These are phyloP conservation scores for Cheilosia urbana DNA, from an alignment of 2,888 invertebrate species.

Conservation along the genomic window DNA sequence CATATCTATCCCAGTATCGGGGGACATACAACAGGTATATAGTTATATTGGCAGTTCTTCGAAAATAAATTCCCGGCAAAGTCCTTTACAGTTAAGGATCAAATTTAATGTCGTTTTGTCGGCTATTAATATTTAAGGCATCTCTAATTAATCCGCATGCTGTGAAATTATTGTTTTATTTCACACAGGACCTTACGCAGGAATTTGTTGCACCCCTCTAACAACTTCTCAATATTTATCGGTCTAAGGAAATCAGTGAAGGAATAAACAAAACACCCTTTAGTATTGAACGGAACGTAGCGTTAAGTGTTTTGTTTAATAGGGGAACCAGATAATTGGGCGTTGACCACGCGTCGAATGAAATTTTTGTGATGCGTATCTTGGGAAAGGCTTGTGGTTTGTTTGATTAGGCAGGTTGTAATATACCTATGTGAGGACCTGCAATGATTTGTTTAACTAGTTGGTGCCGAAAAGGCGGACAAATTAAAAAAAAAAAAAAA, in stretches of 20 bases:
- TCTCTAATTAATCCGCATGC: conserved; percentile 65
- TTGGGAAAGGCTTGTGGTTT: conserved; percentile 34
- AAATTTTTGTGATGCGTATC: conserved; percentile 26
- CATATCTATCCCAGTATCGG: conserved; percentile 4
- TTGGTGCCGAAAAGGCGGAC: neutral
- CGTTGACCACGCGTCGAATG: conserved; percentile 34
- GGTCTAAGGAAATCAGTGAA: conserved; percentile 33
- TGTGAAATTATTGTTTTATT: conserved; percentile 58
- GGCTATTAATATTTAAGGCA: conserved; percentile 32
- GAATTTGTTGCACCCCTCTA: conserved; percentile 4
- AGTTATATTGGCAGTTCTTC: neutral
- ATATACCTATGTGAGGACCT: neutral
- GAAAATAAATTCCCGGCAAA: conserved; percentile 27
- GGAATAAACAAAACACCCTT: conserved; percentile 70
- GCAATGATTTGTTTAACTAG: neutral
- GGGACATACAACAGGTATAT: conserved; percentile 43
- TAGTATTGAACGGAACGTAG: conserved; percentile 24
- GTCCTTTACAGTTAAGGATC: conserved; percentile 54
- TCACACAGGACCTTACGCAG: conserved; percentile 9
- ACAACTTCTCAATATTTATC: conserved; percentile 6
- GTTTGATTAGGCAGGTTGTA: neutral
- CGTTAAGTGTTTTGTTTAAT: conserved; percentile 24
- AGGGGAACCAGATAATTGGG: conserved; percentile 28
- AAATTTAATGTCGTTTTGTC: conserved; percentile 17
- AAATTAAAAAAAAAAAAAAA: too few relatives aligned